Evolutionary conservation across 2,113 vertebrate genomes (phyloP).

Genomic region (Dolichallabes microphthalmus): DNA sequence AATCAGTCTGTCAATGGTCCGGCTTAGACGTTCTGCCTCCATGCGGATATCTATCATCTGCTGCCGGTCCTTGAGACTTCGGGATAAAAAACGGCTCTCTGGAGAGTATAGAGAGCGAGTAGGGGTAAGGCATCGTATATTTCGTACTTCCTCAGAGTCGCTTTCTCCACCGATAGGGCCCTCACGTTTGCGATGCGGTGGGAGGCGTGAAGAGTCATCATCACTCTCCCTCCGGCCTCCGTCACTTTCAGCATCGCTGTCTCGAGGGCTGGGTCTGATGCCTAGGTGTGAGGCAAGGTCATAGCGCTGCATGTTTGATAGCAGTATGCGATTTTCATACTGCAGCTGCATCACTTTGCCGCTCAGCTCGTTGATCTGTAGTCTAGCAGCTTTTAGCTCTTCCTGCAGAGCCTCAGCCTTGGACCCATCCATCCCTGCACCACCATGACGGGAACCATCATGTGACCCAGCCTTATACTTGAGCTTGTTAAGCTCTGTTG

Average conservation of each 20-base stretch:
- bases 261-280: conserved; percentile 88
- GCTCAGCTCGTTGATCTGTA: conserved; percentile 96
- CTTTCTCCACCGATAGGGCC: conserved; percentile 95
- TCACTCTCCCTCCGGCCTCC: conserved; percentile 88
- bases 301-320: conserved; percentile 99
- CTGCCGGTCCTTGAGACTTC: conserved; percentile 92
- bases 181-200: conserved; percentile 93
- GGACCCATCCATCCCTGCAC: conserved; percentile 71
- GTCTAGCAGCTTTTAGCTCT: conserved; percentile 90
- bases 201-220: conserved; percentile 85
- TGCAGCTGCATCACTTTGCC: conserved; percentile 98
- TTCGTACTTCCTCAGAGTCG: conserved; percentile 93
- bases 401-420: conserved; percentile 91
- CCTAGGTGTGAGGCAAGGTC: conserved; percentile 95
- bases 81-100: conserved; percentile 83
- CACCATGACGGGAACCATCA: conserved; percentile 80
- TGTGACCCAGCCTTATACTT: conserved; percentile 89
- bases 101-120: conserved; percentile 88
- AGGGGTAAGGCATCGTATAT: conserved; percentile 92
- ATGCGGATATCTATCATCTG: conserved; percentile 97
- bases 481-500: conserved; percentile 90
- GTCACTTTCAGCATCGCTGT: conserved; percentile 93
- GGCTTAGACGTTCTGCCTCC: conserved; percentile 92
- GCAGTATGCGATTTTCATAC: conserved; percentile 95
- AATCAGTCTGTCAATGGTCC: conserved; percentile 95